phyloP scores from a whole-genome alignment of 2,797 vertebrate genomes.

The Halcyon chelicuti region DNA sequence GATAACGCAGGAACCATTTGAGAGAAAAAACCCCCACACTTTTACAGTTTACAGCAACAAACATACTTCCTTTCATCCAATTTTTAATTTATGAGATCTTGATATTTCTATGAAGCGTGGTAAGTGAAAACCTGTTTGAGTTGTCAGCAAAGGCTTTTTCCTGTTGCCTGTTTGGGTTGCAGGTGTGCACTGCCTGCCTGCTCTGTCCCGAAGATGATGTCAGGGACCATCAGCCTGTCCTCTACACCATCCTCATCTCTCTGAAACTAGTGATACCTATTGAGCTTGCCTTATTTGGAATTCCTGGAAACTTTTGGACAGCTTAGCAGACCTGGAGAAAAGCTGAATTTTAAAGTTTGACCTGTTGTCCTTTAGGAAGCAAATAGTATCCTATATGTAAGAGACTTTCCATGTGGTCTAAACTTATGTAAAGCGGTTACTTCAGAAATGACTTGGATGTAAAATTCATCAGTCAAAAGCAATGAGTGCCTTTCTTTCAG shows the following conservation, averaged over 20 bases:
- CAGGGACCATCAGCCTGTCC: neutral
- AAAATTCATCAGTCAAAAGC: neutral
- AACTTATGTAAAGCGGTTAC: neutral
- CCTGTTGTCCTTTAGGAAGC: neutral
- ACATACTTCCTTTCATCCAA: neutral
- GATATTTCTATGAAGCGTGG: neutral
- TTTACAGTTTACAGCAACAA: neutral
- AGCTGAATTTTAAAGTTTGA: neutral
- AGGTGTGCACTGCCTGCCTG: neutral
- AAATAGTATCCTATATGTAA: neutral
- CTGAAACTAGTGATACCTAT: fast-evolving
- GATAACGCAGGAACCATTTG: neutral
- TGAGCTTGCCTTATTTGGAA: neutral
- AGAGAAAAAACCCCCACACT: neutral
- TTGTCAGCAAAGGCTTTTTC: neutral
- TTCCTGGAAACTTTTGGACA: neutral
- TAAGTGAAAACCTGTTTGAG: neutral
- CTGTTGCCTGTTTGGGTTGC: neutral
- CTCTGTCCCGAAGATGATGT: neutral
- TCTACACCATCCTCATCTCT: neutral
- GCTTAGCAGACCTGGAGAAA: neutral
- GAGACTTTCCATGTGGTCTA: neutral
- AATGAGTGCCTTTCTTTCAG: neutral
- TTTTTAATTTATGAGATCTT: neutral
- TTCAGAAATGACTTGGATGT: neutral